Evolutionary conservation across 2,888 invertebrate species (phyloP).

Genomic region (Dendrolimus houi): DNA sequence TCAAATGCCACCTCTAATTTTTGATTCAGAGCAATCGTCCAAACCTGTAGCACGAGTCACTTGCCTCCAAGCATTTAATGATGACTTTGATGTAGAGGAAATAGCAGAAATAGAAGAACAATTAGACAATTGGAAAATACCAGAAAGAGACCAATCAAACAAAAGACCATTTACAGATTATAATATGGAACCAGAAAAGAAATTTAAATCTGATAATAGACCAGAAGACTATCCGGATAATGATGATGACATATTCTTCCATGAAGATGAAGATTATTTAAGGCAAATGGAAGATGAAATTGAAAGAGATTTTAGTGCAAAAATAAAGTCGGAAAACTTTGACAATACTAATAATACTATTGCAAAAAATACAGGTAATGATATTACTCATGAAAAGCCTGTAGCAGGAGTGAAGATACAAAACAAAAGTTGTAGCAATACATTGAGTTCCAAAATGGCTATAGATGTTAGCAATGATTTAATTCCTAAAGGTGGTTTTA

Average conservation of each 20-base stretch:
- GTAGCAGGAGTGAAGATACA: no score
- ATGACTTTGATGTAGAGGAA: conserved; percentile 49
- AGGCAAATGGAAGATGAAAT: conserved; percentile 46
- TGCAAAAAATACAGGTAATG: background rate
- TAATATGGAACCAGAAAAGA: conserved; percentile 39
- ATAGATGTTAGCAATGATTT: background rate
- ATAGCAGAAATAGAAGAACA: conserved; percentile 52
- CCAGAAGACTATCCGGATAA: conserved; percentile 45
- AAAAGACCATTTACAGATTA: conserved; percentile 31
- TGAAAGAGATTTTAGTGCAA: conserved; percentile 15
- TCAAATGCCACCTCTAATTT: conserved; percentile 27
- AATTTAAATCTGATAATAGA: conserved; percentile 31
- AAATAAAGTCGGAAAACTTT: no score
- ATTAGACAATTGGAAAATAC: conserved; percentile 8
- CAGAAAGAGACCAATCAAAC: conserved; percentile 18
- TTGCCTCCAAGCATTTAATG: conserved; percentile 32
- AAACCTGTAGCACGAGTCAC: conserved; percentile 33
- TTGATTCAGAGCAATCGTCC: conserved; percentile 20
- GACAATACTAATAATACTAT: background rate
- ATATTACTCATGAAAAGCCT: background rate
- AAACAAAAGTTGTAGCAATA: no score
- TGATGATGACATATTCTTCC: conserved; percentile 36
- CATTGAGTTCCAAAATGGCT: background rate
- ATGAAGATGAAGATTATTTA: conserved; percentile 54
- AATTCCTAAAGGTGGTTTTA: background rate